Evolutionary conservation across 2,113 vertebrate species (phyloP).

Genomic region (Sigmodon hispidus): DNA sequence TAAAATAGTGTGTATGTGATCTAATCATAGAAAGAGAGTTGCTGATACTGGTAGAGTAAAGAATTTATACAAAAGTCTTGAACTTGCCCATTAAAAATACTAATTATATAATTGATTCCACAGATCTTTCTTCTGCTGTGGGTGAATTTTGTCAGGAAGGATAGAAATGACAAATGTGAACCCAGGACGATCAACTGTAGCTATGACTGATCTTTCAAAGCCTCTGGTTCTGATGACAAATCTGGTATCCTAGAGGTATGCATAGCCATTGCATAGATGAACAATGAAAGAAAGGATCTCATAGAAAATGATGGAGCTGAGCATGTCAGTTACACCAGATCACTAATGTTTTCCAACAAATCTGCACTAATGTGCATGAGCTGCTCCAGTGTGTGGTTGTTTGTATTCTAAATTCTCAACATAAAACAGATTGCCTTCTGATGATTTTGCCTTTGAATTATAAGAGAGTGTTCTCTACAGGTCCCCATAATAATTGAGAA

Average conservation of each 20-base stretch:
- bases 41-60: neutral
- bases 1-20: neutral
- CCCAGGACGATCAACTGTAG: neutral
- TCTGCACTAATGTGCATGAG: neutral
- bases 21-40: neutral
- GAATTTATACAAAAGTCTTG: neutral
- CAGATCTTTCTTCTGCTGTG: neutral
- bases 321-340: neutral
- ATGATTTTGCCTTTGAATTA: neutral
- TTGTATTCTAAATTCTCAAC: too few relatives aligned
- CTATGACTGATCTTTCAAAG: neutral
- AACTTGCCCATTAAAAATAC: neutral
- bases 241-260: too few relatives aligned
- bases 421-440: too few relatives aligned
- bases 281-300: neutral
- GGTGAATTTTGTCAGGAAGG: neutral
- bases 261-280: too few relatives aligned
- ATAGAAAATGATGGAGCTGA: neutral
- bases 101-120: neutral
- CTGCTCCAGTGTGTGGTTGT: neutral
- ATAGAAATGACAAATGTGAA: too few relatives aligned
- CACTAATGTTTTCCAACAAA: too few relatives aligned
- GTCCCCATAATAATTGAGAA: neutral
- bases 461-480: neutral
- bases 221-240: too few relatives aligned